A percentile compares a stretch with the other conserved stretches of the same genome.
Conservation (phyloP, 2,797 vertebrate species). For the Pseudochirops cupreus region DNA sequence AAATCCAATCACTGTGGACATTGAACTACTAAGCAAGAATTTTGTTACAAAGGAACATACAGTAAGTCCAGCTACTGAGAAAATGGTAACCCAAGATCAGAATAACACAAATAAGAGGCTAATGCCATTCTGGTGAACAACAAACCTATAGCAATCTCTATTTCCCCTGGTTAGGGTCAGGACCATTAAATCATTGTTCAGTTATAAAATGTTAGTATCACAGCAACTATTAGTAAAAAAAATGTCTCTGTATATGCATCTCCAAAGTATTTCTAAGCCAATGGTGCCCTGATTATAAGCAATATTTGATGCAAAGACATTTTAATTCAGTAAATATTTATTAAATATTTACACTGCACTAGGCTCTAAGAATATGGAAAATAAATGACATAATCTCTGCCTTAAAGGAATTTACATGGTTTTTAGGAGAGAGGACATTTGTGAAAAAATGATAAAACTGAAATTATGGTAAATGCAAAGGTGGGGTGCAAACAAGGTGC, state of each 20-base stretch:
- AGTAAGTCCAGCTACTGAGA: background rate
- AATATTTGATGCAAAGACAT: conserved; percentile 10
- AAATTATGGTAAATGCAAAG: background rate
- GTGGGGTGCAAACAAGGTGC: background rate
- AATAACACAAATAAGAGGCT: background rate
- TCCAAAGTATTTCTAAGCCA: background rate
- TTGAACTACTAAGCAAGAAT: background rate
- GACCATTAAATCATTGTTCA: background rate
- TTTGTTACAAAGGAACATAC: background rate
- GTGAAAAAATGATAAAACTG: background rate
- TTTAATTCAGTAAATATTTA: background rate
- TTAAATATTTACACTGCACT: background rate
- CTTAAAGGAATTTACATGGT: background rate
- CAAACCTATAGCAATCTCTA: background rate
- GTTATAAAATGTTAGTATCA: background rate
- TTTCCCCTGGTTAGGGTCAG: background rate
- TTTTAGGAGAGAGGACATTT: background rate
- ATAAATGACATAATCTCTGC: background rate
- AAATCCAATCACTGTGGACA: background rate
- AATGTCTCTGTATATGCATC: background rate
- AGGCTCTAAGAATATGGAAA: background rate
- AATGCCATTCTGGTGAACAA: background rate
- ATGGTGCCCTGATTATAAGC: background rate
- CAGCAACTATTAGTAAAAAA: background rate
- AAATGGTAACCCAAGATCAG: background rate